Base-by-base conservation (phyloP, 1,140 invertebrate genomes). In the Zaprionus vittiger region DNA sequence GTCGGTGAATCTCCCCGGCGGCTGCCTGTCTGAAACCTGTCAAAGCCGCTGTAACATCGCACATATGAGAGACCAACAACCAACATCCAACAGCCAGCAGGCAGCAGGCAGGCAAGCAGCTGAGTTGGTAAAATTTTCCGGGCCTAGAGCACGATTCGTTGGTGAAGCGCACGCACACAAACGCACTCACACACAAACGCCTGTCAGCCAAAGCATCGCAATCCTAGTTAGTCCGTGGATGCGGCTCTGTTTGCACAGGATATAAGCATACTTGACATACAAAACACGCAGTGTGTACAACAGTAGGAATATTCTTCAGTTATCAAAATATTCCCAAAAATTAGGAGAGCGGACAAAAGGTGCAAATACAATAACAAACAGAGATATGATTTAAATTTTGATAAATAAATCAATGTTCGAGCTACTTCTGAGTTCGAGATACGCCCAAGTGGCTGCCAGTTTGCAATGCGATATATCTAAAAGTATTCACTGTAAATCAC, bases 401-500 rank as follows among this genome's bases (percentile, higher is more conserved):
- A 37, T 49, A 11, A 22, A 56, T 15, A 61, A 57, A 59, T 65
- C 68, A 76, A 72, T 76, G 68, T 47, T 52, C 37, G 34, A 54
- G 31, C 44, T 5, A 12, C 41, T 47, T 47, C 31, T 52, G 61
- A 47, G 56, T 31, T 59, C 22, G 17, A 49, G 26, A 22, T 37
- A 22, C 47, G 60, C 61, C 62, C 34, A 54, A 67, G 57, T 66
- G 61, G 28, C 20, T 61, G 41, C 57, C 52, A 73, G 68, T 31
- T 22, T 56, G 41, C 57, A 63, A 74, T 24, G 65, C 57, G 57
- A 56, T 60, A 67, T 31, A 78, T 71, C 54, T 56, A 61, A 76
- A 66, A 78, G 77, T 72, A 73, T 77, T 79, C 31, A 66, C 81
- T 66, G 68, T 81, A 84, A 84, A 89, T 89, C 81, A 86, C 83